phyloP scores from a whole-genome alignment of 2,888 invertebrate genomes.

The Nemotelus nigrinus region DNA sequence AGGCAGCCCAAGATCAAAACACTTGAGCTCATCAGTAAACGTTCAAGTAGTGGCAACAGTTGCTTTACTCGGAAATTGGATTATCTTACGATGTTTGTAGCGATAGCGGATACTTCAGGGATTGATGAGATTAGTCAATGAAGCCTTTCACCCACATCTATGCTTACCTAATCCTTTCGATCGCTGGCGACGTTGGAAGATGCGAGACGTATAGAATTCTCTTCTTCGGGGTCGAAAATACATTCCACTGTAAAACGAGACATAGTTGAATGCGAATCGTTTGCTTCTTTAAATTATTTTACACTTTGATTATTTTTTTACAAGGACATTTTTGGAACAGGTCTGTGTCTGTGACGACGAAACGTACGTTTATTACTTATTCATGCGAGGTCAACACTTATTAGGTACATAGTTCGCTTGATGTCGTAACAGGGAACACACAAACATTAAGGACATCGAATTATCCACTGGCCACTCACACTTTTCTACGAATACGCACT shows the following conservation, averaged over 20 bases:
- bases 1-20: slow-evolving; percentile 12
- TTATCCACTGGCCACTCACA: neutral
- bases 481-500: neutral
- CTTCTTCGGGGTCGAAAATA: slow-evolving; percentile 36
- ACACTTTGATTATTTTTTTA: too few relatives aligned
- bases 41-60: neutral
- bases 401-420: neutral
- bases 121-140: neutral
- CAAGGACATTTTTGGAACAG: too few relatives aligned
- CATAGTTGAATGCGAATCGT: neutral
- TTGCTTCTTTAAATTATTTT: too few relatives aligned
- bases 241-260: slow-evolving; percentile 34
- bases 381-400: slow-evolving; percentile 14
- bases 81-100: slow-evolving; percentile 6
- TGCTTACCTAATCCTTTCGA: slow-evolving; percentile 42
- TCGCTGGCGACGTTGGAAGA: slow-evolving; percentile 16
- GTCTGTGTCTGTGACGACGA: too few relatives aligned
- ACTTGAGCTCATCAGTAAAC: neutral
- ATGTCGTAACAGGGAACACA: neutral
- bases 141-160: neutral
- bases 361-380: neutral
- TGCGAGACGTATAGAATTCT: slow-evolving; percentile 20
- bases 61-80: slow-evolving; percentile 23
- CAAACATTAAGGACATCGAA: neutral
- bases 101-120: neutral